Evolutionary conservation across 2,888 invertebrate species (phyloP), one percentile per base, ranked within the genome.

Genomic region (Melieria crassipennis): DNA sequence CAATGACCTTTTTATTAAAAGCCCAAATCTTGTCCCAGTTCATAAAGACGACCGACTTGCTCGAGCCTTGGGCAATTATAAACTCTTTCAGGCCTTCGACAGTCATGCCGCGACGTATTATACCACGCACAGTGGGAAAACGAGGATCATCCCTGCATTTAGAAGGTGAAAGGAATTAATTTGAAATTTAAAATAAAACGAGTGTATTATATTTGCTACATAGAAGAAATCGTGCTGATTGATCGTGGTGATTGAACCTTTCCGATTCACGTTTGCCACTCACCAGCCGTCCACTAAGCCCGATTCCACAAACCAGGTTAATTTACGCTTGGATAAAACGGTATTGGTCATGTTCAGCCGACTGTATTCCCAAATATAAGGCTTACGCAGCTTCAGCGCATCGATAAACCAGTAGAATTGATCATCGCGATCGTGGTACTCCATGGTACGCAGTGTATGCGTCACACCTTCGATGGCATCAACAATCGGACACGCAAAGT

Each of bases 1-100:
- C 99, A 75, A 99, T 98, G 1, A 86, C 94, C 90, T 99, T 99
- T 86, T 98, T 99, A 86, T 99, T 99, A 82, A 99, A 95, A 10
- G 99, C 93, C 99, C 99, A 99, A 79, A 99, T 98, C 88, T 99
- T 99, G 87, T 99, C 99, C 99, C 99, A 99, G 87, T 98, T 98
- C 99, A 99, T 99, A 87, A 97, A 96, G 4, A 98, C 98, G 7
- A 99, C 98, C 0, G 98, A 96, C 73, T 95, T 91, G 64, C 98
- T 98, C 63, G 98, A 98, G 69, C 99, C 99, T 89, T 98, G 99
- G 11, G 99, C 97, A 72, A 96, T 92, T 75, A 99, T 99, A 86
- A 99, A 99, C 88, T 98, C 96, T 78, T 94, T 94, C 64, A 99
- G 88, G 0, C 97, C 99, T 85, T 99, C 97, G 57, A 99, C 97